A percentile compares a stretch with the other conserved stretches of the same genome.
Conservation (phyloP, 2,113 vertebrate species). For the Sinocyclocheilus maitianheensis region DNA sequence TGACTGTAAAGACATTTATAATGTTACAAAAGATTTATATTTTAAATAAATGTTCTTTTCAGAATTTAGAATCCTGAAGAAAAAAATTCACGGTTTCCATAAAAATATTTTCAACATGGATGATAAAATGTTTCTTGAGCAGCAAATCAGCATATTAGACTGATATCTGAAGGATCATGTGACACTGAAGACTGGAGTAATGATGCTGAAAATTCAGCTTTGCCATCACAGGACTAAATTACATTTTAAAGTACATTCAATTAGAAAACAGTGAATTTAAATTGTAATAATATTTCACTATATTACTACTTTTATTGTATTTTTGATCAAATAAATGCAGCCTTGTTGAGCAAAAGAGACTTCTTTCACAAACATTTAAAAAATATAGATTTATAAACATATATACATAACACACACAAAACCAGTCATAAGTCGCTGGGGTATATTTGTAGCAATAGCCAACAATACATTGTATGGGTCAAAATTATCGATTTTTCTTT, state of each 20-base stretch:
- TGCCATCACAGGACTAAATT: not conserved
- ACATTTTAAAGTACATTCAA: not conserved
- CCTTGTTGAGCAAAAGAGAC: not conserved
- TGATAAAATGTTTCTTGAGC: not conserved
- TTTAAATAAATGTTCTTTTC: no score
- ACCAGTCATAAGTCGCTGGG: no score
- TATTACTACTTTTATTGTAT: not conserved
- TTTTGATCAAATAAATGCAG: not conserved
- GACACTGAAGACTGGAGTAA: not conserved
- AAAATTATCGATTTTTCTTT: no score
- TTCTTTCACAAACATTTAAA: not conserved
- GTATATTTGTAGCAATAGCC: no score
- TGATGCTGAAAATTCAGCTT: not conserved
- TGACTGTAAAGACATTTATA: not conserved
- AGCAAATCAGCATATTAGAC: no score
- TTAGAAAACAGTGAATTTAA: not conserved
- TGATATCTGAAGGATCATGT: not conserved
- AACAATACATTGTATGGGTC: no score
- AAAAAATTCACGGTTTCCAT: no score
- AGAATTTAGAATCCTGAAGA: no score
- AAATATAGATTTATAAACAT: not conserved
- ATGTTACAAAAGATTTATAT: not conserved
- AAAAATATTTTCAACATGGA: not conserved
- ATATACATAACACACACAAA: no score
- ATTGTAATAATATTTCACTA: not conserved